Conservation (phyloP, 2,797 vertebrate species). For the Margarornis squamiger region DNA sequence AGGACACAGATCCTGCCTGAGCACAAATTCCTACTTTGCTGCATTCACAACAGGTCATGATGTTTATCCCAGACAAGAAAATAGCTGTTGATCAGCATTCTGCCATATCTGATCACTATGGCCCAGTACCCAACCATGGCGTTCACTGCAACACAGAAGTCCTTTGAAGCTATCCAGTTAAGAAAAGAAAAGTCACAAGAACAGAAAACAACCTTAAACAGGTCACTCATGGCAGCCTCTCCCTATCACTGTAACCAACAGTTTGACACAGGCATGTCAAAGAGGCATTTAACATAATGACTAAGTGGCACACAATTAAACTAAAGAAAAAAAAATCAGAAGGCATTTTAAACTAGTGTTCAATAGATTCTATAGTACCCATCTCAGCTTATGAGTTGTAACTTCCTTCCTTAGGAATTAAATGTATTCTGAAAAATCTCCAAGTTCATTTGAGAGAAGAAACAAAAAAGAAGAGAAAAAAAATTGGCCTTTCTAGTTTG, state of each 20-base stretch:
- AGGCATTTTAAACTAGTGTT: not conserved
- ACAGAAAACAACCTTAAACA: not conserved
- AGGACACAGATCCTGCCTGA: not conserved
- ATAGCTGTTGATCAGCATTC: not conserved
- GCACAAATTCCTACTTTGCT: not conserved
- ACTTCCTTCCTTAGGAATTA: not conserved
- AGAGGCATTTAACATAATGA: not conserved
- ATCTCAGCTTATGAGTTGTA: not conserved
- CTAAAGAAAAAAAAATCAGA: not conserved
- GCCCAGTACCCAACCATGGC: not conserved
- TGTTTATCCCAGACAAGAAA: not conserved
- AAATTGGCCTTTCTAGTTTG: not conserved
- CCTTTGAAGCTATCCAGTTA: not conserved
- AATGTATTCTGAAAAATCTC: not conserved
- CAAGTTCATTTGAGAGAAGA: not conserved
- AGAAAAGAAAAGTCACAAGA: slow-evolving; percentile 5
- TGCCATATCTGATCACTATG: not conserved
- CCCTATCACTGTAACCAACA: not conserved
- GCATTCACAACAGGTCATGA: not conserved
- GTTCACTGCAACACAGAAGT: not conserved
- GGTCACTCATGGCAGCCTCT: not conserved
- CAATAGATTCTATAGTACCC: not conserved
- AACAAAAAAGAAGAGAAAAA: not conserved
- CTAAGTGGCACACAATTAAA: not conserved
- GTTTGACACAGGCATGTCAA: not conserved